These are phyloP conservation scores for Theropithecus gelada DNA, from an alignment of 2,113 vertebrate genomes.

Conservation along the genomic window DNA sequence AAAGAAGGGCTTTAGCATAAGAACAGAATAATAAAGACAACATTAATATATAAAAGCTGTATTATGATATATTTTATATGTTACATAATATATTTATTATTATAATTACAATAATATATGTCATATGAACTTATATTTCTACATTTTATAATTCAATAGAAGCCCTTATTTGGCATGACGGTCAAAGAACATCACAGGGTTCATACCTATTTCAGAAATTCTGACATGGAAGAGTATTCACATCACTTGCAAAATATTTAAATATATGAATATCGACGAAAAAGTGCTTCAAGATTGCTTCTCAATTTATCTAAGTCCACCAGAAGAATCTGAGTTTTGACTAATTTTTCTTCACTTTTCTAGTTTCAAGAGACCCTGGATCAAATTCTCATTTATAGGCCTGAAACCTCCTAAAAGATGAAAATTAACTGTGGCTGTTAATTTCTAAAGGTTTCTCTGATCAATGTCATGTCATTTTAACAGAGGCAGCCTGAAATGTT, in stretches of 20 bases:
- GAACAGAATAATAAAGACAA: not conserved
- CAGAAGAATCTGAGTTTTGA: not conserved
- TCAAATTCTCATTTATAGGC: not conserved
- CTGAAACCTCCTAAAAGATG: not conserved
- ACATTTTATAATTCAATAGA: not conserved
- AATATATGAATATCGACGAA: not conserved
- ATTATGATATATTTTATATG: not conserved
- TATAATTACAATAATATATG: not conserved
- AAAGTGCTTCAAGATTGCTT: not conserved
- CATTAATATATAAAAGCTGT: not conserved
- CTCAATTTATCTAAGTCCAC: not conserved
- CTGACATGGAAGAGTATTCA: not conserved
- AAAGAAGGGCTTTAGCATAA: slow-evolving; percentile 17
- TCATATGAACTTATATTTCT: not conserved
- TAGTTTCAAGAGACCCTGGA: not conserved
- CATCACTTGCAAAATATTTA: not conserved
- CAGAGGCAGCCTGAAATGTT: not conserved
- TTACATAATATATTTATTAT: not conserved
- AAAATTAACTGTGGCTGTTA: not conserved
- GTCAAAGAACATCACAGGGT: not conserved
- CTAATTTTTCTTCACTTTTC: not conserved
- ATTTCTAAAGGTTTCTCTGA: not conserved
- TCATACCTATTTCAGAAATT: not conserved
- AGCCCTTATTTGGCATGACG: not conserved
- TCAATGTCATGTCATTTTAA: slow-evolving; percentile 5